Percentiles rank a stretch among this genome's conserved stretches.
phyloP scores from a whole-genome alignment of 2,888 invertebrate genomes.

The Hyalella azteca region DNA sequence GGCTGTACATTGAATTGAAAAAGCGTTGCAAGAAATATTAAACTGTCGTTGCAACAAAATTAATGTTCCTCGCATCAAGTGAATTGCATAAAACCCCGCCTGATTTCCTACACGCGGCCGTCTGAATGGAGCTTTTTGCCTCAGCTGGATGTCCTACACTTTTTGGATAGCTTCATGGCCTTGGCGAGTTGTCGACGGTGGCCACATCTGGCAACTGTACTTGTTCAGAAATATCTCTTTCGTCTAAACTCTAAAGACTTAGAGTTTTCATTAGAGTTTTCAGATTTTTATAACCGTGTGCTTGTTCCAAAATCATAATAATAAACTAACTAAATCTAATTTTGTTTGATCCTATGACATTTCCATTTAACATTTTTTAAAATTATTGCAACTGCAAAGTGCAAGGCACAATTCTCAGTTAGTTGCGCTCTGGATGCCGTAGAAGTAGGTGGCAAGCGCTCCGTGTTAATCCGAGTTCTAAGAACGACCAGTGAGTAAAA shows the following conservation, averaged over 20 bases:
- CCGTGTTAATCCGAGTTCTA: too few relatives aligned
- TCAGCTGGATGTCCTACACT: neutral
- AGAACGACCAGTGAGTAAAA: too few relatives aligned
- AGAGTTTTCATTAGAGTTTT: too few relatives aligned
- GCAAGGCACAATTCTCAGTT: constrained; percentile 2
- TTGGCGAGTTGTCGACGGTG: neutral
- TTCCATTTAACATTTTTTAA: neutral
- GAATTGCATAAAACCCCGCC: neutral
- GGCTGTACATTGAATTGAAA: too few relatives aligned
- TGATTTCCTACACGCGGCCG: neutral
- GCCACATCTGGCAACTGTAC: neutral
- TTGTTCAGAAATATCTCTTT: too few relatives aligned
- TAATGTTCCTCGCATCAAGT: neutral
- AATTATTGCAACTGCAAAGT: neutral
- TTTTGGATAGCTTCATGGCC: neutral
- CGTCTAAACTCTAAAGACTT: too few relatives aligned
- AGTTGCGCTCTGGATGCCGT: neutral
- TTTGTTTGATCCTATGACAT: neutral
- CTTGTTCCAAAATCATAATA: neutral
- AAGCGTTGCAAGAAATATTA: too few relatives aligned
- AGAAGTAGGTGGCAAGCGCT: neutral
- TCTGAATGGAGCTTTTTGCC: neutral
- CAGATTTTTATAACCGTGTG: too few relatives aligned
- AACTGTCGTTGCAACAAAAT: too few relatives aligned
- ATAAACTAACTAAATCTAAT: neutral